Evolutionary conservation across 2,888 invertebrate genomes (phyloP), one percentile per base, ranked within the genome.

Genomic region (Cephus spinipes): DNA sequence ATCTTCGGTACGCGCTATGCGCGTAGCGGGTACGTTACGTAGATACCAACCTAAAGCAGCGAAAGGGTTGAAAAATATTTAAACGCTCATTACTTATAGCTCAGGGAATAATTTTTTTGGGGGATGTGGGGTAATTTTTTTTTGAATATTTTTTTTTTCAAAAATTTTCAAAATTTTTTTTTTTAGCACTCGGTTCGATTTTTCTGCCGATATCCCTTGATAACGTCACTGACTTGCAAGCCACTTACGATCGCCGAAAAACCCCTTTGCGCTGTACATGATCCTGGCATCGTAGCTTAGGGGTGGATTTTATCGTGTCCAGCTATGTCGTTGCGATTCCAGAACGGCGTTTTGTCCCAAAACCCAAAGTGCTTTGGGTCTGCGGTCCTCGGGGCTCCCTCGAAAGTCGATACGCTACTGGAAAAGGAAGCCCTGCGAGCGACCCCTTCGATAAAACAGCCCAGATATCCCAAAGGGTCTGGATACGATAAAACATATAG

Each of bases 1-100:
- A 83, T 83, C 81, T 83, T 81, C 77, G 80, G 77, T 77, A 79
- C 81, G 80, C 77, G 79, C 55, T 23, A 23, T 23, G 23, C 55
- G 23, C 2, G 55, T 23, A 76, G 73, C 40, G 35, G 36, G 75
- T 76, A 76, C 78, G 73, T 79, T 77, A 80, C 9, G 23, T 23
- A 2, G 55, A 9, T 55, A 55, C 23, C 23, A 55, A 9, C 2
- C 23, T 2, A 0, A 23, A 55, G 23, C 9, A 23, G 0, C 3
- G 55, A 23, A 23, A 55, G 55, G 23, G 23, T 55, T 23, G 2
- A 2, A 23, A 55, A 55, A 55, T 55, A 55, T 55, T 55, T 55
- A 2, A 9, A 55, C 23, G 0, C 23, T 55, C 55, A 23, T 55
- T 55, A 55, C 23, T 55, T 55, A 9, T 55, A 23, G 9, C 9